Evolutionary conservation across 2,797 vertebrate genomes (phyloP).

Genomic region (Bovichtus variegatus): DNA sequence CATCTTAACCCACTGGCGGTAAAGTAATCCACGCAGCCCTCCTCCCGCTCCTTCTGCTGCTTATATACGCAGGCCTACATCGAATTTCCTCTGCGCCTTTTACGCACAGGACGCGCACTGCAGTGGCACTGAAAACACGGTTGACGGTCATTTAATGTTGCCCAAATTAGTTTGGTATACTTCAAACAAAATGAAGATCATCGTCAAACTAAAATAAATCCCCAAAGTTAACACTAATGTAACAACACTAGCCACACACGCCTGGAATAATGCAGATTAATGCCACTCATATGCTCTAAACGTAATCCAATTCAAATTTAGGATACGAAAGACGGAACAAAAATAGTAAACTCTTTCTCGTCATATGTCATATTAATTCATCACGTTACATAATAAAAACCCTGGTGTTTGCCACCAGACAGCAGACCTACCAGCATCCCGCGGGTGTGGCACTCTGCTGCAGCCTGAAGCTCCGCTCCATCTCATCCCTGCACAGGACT

Average conservation of each 20-base stretch:
- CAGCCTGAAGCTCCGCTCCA: slow-evolving; percentile 28
- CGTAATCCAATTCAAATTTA: neutral
- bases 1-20: slow-evolving; percentile 82
- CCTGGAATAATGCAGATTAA: neutral
- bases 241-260: neutral
- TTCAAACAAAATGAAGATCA: neutral
- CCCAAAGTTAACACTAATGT: neutral
- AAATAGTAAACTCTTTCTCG: neutral
- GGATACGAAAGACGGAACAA: neutral
- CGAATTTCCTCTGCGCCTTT: slow-evolving; percentile 66
- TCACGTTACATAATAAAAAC: neutral
- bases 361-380: neutral
- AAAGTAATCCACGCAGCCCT: slow-evolving; percentile 79
- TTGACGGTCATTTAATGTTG: neutral
- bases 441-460: slow-evolving; percentile 62
- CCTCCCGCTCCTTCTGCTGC: slow-evolving; percentile 67
- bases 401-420: neutral
- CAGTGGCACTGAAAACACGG: neutral
- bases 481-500: slow-evolving; percentile 15
- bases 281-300: neutral
- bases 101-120: slow-evolving; percentile 59
- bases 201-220: neutral
- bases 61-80: slow-evolving; percentile 39
- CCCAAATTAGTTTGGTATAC: neutral
- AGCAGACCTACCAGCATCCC: slow-evolving; percentile 57